These are phyloP conservation scores for Bolborhynchus lineola DNA, from an alignment of 2,113 vertebrate species.

Conservation along the genomic window DNA sequence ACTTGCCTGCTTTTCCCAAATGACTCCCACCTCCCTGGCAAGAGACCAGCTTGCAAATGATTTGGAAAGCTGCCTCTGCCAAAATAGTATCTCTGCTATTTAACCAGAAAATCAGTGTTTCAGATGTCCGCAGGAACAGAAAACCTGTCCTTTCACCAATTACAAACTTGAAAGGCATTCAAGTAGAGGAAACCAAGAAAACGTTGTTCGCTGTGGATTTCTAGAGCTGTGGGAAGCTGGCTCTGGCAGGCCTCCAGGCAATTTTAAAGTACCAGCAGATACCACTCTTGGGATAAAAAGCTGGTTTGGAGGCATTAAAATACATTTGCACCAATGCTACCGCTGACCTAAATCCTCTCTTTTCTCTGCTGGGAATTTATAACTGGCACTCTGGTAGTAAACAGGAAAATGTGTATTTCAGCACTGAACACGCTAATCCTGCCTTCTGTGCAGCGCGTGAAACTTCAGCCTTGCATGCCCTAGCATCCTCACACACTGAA, in stretches of 20 bases:
- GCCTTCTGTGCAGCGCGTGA: background rate
- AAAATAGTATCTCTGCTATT: background rate
- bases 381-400: background rate
- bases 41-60: background rate
- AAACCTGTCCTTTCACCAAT: background rate
- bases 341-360: background rate
- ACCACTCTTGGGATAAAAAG: background rate
- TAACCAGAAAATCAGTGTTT: conserved; percentile 17
- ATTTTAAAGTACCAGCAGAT: background rate
- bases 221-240: background rate
- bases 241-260: background rate
- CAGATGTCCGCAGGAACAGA: background rate
- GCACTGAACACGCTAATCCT: background rate
- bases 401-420: background rate
- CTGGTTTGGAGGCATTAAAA: background rate
- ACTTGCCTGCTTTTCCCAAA: background rate
- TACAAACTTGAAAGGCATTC: background rate
- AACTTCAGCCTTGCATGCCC: background rate
- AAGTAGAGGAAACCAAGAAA: background rate
- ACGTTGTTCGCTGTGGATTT: background rate
- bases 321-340: background rate
- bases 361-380: background rate
- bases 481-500: background rate
- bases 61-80: background rate
- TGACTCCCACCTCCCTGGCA: accelerated